phyloP scores from a whole-genome alignment of 2,797 vertebrate genomes.

The Vireo griseus region DNA sequence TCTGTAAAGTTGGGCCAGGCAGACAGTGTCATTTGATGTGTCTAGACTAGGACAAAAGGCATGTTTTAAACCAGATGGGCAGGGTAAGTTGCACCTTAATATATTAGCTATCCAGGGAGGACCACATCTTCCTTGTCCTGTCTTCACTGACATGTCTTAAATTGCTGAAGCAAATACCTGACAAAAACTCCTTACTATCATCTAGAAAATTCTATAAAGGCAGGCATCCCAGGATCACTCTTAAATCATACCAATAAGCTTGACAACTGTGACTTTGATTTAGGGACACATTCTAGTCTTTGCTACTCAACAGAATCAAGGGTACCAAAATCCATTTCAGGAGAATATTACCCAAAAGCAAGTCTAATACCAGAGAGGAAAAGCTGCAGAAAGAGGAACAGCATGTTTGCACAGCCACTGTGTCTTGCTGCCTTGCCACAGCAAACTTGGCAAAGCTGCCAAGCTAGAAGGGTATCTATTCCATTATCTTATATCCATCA shows the following conservation, averaged over 20 bases:
- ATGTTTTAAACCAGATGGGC: background rate
- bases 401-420: background rate
- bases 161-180: background rate
- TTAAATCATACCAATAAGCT: background rate
- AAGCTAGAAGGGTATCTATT: background rate
- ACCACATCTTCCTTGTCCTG: background rate
- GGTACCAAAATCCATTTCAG: background rate
- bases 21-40: background rate
- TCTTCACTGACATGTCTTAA: background rate
- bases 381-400: background rate
- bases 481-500: background rate
- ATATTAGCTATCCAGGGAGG: background rate
- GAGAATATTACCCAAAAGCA: background rate
- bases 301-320: background rate
- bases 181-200: background rate
- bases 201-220: background rate
- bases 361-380: background rate
- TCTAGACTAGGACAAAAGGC: constrained; percentile 14
- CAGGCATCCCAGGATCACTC: background rate
- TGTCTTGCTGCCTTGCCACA: background rate
- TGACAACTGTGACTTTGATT: background rate
- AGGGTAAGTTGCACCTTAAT: background rate
- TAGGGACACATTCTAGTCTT: background rate
- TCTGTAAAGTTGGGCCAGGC: background rate
- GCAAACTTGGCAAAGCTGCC: background rate